Conservation (phyloP, 1,140 invertebrate species). For the Phymorhynchus buccinoides region DNA sequence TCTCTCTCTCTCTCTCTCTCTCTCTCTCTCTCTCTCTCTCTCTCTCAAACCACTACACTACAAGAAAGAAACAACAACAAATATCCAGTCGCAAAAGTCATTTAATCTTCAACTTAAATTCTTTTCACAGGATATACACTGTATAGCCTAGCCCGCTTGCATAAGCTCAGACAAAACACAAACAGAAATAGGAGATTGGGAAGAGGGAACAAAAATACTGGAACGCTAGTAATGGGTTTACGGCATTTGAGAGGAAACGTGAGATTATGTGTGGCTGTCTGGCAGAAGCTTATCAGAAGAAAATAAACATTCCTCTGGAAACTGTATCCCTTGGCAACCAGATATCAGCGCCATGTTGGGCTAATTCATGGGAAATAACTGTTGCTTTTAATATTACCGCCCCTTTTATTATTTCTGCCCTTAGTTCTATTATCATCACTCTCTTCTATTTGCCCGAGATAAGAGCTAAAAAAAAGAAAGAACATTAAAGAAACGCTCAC, state of each 20-base stretch:
- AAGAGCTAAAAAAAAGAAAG: no score
- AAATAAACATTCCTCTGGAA: not conserved
- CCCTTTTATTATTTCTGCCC: not conserved
- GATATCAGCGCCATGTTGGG: not conserved
- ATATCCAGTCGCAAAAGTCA: no score
- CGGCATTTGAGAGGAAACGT: not conserved
- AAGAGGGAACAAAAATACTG: not conserved
- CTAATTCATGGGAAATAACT: conserved; percentile 7
- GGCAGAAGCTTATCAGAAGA: not conserved
- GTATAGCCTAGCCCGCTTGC: no score
- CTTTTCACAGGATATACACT: no score
- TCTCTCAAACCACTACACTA: not conserved
- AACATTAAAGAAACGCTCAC: no score
- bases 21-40: not conserved
- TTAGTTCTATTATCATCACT: not conserved
- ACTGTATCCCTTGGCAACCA: not conserved
- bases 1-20: conserved; percentile 8
- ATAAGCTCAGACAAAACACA: not conserved
- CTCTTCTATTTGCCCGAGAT: no score
- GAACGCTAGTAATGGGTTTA: not conserved
- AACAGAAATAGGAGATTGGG: not conserved
- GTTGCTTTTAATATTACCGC: not conserved
- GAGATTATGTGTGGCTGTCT: not conserved
- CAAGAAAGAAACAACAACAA: no score
- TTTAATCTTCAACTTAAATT: no score